Conservation (phyloP, 2,113 vertebrate species). For the Tetrao urogallus region DNA sequence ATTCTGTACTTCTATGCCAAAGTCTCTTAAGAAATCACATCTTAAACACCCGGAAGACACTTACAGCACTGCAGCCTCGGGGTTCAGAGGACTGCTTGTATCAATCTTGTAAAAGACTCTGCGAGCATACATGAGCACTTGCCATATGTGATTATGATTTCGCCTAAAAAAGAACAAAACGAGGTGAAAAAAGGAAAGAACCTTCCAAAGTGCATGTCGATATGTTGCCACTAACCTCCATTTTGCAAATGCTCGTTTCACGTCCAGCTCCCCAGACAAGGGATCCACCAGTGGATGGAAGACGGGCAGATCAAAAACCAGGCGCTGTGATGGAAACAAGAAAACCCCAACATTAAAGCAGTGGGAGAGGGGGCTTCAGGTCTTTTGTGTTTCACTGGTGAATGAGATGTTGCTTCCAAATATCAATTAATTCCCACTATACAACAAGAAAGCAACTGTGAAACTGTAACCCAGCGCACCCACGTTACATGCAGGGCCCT, state of each 20-base stretch:
- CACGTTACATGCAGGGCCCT: neutral
- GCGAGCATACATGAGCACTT: conserved; percentile 95
- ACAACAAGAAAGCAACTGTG: neutral
- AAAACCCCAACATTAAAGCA: neutral
- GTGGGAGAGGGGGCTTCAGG: neutral
- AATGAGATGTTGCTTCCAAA: neutral
- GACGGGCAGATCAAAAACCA: conserved; percentile 96
- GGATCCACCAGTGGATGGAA: conserved; percentile 97
- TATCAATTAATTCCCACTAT: neutral
- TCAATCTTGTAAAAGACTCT: conserved; percentile 99
- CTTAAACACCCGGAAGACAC: conserved; percentile 38
- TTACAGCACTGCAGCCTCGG: conserved; percentile 96
- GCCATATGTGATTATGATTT: conserved; percentile 99
- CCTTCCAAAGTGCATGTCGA: neutral
- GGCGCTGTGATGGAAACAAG: conserved; percentile 78
- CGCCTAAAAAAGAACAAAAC: conserved; percentile 77
- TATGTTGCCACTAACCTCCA: conserved; percentile 87
- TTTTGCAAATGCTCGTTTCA: conserved; percentile 95
- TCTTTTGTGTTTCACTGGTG: neutral
- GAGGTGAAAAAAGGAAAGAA: neutral
- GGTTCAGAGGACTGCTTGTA: conserved; percentile 90
- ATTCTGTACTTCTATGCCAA: neutral
- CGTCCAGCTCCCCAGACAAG: conserved; percentile 93
- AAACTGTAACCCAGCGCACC: neutral
- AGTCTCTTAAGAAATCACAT: neutral